Conservation (phyloP, 1,140 invertebrate genomes). For the Drosophila arawakana region DNA sequence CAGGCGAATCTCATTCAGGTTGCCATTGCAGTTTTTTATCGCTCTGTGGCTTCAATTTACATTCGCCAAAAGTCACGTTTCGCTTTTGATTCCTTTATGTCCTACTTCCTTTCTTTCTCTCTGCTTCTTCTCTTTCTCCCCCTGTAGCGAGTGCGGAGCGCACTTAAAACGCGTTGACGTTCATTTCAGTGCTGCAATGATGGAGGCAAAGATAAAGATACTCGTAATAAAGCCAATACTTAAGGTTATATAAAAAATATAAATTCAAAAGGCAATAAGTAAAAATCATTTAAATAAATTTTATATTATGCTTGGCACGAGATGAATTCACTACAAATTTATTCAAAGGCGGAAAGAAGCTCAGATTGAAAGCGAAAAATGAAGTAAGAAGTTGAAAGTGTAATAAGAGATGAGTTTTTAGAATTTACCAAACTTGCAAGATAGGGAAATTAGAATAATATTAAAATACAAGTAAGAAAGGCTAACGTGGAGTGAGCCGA, state of each 20-base stretch:
- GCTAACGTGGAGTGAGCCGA: too few relatives aligned
- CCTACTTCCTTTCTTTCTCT: neutral
- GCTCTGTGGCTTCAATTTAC: constrained; percentile 68
- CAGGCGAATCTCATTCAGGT: constrained; percentile 57
- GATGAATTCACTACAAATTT: constrained; percentile 9
- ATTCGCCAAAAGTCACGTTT: constrained; percentile 74
- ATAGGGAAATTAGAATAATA: too few relatives aligned
- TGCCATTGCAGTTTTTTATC: constrained; percentile 74
- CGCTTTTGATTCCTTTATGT: constrained; percentile 63
- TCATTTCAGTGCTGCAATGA: constrained; percentile 49
- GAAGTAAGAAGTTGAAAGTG: too few relatives aligned
- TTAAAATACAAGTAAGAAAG: too few relatives aligned
- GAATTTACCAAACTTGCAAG: too few relatives aligned
- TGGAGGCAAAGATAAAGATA: constrained; percentile 15
- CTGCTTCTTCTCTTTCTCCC: neutral
- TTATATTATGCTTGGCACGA: constrained; percentile 28
- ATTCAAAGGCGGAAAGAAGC: constrained; percentile 4
- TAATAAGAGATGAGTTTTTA: too few relatives aligned
- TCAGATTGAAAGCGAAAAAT: too few relatives aligned
- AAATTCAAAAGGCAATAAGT: constrained; percentile 1
- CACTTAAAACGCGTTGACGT: constrained; percentile 56
- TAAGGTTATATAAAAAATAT: constrained; percentile 2
- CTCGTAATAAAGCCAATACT: constrained; percentile 1
- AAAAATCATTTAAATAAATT: constrained; percentile 50
- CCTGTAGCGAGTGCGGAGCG: constrained; percentile 18